Base-by-base conservation (phyloP, 2,888 invertebrate species). In the Bhutanitis thaidina region DNA sequence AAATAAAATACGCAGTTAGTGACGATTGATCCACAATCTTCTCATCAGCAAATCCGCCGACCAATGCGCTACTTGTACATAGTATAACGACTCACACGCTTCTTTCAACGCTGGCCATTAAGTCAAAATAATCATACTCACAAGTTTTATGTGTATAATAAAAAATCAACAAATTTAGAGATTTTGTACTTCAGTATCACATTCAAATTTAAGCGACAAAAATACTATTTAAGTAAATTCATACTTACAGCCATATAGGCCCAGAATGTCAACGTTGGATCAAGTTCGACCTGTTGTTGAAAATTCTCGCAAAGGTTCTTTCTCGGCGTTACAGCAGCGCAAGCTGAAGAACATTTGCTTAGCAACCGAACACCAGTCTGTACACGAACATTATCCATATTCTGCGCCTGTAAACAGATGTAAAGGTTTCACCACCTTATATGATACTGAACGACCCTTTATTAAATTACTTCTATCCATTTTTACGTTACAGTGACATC, bases 211-310 rank as follows among this genome's bases (percentile, higher is more conserved):
- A 5, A 5, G 5, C 5, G 5, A 20, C 5, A 20, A 20, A 20
- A 4, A 20, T 20, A 20, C 5, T n/a, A 3, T 27, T 4, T 8
- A 8, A 8, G 1, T 20, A 20, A 27, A 27, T 34, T 7, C 4
- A 43, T 56, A 76, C 92, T 88, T 57, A 94, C 92, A 38, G 85
- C 89, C 29, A 94, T 86, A 70, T 95, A 95, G 0, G 92, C 69
- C 94, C 94, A 94, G 73, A 95, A 95, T 0, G 94, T 94, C 49
- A 94, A 77, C 1, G 80, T 72, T 12, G 93, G 90, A 66, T 94
- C 92, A 54, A 92, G 80, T 65, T 93, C 93, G 14, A 92, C 83
- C 30, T 90, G 83, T 56, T 86, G 90, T 54, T 92, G 87, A 38
- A 69, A 69, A 67, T 94, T 94, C 2, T 89, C 85, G 67, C 94